phyloP scores from a whole-genome alignment of 1,140 invertebrate genomes.

The Centruroides vittatus region DNA sequence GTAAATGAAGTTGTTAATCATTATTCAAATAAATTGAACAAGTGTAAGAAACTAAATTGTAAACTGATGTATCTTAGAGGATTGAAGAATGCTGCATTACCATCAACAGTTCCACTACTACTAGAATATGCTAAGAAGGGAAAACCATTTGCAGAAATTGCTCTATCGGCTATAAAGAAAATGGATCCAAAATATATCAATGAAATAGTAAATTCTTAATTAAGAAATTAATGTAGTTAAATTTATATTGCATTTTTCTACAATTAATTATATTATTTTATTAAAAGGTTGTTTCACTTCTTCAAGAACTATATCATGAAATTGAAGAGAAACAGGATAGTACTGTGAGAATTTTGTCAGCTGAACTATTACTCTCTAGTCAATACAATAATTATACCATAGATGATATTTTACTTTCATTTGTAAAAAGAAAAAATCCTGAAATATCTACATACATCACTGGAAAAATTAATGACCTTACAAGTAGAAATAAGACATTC shows the following conservation, averaged over 20 bases:
- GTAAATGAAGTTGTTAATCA: conserved; percentile 4
- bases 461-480: too few species aligned
- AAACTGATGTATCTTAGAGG: neutral
- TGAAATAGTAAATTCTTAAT: conserved; percentile 6
- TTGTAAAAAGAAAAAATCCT: too few species aligned
- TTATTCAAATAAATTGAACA: conserved; percentile 12
- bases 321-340: conserved; percentile 24
- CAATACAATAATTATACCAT: too few species aligned
- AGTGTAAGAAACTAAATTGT: conserved; percentile 1
- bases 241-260: too few species aligned
- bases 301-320: too few species aligned
- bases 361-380: conserved; percentile 51
- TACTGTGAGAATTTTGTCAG: conserved; percentile 49
- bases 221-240: neutral
- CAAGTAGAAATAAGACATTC: too few species aligned
- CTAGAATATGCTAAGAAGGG: conserved; percentile 8
- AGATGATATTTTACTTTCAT: too few species aligned
- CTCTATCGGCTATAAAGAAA: conserved; percentile 11
- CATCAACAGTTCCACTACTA: neutral
- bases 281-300: too few species aligned
- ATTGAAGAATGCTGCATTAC: conserved; percentile 5
- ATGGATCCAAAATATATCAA: conserved; percentile 10
- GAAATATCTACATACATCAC: too few species aligned
- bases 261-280: too few species aligned
- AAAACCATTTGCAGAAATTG: conserved; percentile 5